These are phyloP conservation scores for Notodonta dromedarius DNA, from an alignment of 2,888 invertebrate species.

Conservation along the genomic window DNA sequence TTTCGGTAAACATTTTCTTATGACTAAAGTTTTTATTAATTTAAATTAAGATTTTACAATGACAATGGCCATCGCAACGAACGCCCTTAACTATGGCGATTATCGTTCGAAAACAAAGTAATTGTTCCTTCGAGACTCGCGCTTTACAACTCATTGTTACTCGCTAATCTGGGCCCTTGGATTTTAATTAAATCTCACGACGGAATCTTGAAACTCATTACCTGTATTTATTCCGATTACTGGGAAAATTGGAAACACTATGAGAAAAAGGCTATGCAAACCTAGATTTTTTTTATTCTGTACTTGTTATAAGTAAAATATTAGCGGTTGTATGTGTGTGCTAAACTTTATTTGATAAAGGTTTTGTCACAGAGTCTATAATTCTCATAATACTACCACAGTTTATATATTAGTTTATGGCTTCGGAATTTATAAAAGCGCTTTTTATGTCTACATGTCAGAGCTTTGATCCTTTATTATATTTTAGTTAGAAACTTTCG, in stretches of 20 bases:
- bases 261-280: too few species aligned
- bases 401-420: too few species aligned
- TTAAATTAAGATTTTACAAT: neutral
- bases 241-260: neutral
- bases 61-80: neutral
- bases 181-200: constrained; percentile 3
- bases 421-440: too few species aligned
- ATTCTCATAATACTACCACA: too few species aligned
- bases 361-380: too few species aligned
- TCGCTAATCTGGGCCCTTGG: neutral
- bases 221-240: constrained; percentile 10
- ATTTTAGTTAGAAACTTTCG: too few species aligned
- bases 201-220: constrained; percentile 22
- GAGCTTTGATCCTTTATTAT: too few species aligned
- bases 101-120: constrained; percentile 2
- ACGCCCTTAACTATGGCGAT: neutral
- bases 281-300: too few species aligned
- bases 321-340: too few species aligned
- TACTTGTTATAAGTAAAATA: too few species aligned
- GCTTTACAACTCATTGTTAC: neutral
- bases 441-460: too few species aligned
- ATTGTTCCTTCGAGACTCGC: neutral
- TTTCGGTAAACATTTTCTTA: neutral
- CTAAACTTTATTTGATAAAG: too few species aligned
- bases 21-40: neutral